Conservation (phyloP, 1,140 invertebrate genomes). For the Sycophila sp. region DNA sequence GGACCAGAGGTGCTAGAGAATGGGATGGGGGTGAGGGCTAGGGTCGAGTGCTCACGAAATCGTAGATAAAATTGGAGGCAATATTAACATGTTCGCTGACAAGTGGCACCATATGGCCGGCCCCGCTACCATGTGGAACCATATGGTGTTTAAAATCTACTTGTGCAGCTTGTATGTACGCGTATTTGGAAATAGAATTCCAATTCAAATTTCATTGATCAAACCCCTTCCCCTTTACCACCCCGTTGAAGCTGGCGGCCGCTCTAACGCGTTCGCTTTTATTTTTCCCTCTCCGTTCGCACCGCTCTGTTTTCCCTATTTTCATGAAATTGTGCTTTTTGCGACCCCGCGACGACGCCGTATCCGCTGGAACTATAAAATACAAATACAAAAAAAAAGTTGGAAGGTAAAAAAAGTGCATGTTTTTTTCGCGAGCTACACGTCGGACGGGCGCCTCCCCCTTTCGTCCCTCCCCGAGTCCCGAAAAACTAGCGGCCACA, state of each 20-base stretch:
- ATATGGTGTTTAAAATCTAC: slow-evolving; percentile 37
- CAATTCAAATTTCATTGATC: slow-evolving; percentile 37
- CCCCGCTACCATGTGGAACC: slow-evolving; percentile 11
- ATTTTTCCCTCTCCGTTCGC: not conserved
- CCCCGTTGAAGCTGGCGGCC: not conserved
- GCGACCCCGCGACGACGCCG: not conserved
- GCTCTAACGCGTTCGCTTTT: no score
- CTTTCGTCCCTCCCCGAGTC: no score
- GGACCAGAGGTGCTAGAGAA: no score
- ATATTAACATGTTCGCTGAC: slow-evolving; percentile 35
- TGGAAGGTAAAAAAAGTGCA: not conserved
- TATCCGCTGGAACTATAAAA: not conserved
- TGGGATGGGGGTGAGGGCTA: no score
- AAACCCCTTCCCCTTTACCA: slow-evolving; percentile 8
- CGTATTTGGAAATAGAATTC: slow-evolving; percentile 32
- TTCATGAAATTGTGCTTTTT: slow-evolving; percentile 3
- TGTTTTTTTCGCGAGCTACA: not conserved
- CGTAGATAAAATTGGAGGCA: slow-evolving; percentile 27
- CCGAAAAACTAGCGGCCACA: no score
- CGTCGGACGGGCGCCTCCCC: not conserved
- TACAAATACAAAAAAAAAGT: not conserved
- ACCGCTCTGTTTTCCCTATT: no score
- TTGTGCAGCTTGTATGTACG: not conserved
- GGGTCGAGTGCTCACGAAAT: not conserved
- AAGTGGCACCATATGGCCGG: slow-evolving; percentile 31